Evolutionary conservation across 2,797 vertebrate species (phyloP).

Genomic region (Chaunax sp.): DNA sequence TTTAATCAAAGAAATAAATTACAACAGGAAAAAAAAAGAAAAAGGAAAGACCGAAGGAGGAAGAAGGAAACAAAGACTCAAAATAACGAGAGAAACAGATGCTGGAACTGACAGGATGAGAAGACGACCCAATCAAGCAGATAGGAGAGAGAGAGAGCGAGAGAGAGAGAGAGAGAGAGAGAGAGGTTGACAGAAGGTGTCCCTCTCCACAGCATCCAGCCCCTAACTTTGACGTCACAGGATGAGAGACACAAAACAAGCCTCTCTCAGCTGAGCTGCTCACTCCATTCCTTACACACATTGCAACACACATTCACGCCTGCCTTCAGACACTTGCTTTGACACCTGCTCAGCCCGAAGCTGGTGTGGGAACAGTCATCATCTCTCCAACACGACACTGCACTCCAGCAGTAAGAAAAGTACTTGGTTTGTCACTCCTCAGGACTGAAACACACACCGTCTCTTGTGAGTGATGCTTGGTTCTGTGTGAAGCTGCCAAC

Average conservation of each 20-base stretch:
- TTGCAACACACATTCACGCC: slow-evolving; percentile 46
- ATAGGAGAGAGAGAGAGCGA: slow-evolving; percentile 3
- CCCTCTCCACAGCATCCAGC: slow-evolving; percentile 73
- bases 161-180: slow-evolving; percentile 26
- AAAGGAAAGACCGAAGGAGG: background rate
- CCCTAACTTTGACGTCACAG: slow-evolving; percentile 83
- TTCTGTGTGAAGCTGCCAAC: slow-evolving; percentile 38
- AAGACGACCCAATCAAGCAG: slow-evolving; percentile 31
- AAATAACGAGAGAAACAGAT: background rate
- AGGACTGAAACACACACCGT: slow-evolving; percentile 34
- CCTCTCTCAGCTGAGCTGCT: slow-evolving; percentile 66
- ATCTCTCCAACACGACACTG: slow-evolving; percentile 17
- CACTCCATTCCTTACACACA: slow-evolving; percentile 47
- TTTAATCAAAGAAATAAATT: no score
- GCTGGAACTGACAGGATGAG: slow-evolving; percentile 7
- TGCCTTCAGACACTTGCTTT: slow-evolving; percentile 48
- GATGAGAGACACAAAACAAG: slow-evolving; percentile 85
- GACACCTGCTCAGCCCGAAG: slow-evolving; percentile 20
- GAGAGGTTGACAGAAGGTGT: slow-evolving; percentile 60
- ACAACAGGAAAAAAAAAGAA: no score
- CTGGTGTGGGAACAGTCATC: slow-evolving; percentile 5
- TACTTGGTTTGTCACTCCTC: slow-evolving; percentile 16
- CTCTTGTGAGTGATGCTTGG: slow-evolving; percentile 21
- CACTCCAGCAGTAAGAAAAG: slow-evolving; percentile 22
- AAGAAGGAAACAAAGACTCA: background rate